A percentile compares a stretch with the other conserved stretches of the same genome.
These are phyloP conservation scores for Prosopocoilus inquinatus DNA, from an alignment of 2,888 invertebrate species.

Conservation along the genomic window DNA sequence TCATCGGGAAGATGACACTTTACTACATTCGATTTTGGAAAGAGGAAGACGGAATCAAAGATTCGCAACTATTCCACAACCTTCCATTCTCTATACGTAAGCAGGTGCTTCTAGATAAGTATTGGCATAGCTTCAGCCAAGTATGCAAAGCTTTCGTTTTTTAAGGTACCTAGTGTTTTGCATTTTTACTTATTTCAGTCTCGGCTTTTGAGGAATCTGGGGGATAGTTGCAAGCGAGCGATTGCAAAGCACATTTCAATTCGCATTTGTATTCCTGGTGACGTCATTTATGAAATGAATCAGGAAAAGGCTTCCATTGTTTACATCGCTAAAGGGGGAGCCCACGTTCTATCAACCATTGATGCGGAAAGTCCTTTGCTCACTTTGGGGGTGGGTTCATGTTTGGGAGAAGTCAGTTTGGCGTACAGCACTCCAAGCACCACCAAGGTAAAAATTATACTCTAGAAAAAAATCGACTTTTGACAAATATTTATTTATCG, in stretches of 20 bases:
- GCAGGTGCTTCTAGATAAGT: constrained; percentile 23
- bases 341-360: constrained; percentile 54
- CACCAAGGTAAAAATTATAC: constrained; percentile 10
- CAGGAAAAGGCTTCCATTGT: constrained; percentile 33
- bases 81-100: constrained; percentile 18
- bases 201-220: constrained; percentile 18
- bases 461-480: no score
- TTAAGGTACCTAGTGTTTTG: not conserved
- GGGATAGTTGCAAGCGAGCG: constrained; percentile 22
- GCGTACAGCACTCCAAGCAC: constrained; percentile 49
- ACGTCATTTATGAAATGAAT: constrained; percentile 14
- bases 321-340: constrained; percentile 53
- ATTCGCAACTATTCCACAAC: constrained; percentile 11
- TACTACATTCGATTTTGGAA: constrained; percentile 17
- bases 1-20: constrained; percentile 10
- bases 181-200: constrained; percentile 14
- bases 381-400: constrained; percentile 53
- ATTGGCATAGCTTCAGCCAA: constrained; percentile 25
- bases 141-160: not conserved
- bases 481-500: not conserved
- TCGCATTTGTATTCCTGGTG: constrained; percentile 21
- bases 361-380: constrained; percentile 57
- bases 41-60: constrained; percentile 12
- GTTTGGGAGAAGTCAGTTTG: constrained; percentile 54
- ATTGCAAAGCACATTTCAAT: constrained; percentile 19